Evolutionary conservation across 1,140 invertebrate species (phyloP).

Genomic region (Bombus pyrosoma): DNA sequence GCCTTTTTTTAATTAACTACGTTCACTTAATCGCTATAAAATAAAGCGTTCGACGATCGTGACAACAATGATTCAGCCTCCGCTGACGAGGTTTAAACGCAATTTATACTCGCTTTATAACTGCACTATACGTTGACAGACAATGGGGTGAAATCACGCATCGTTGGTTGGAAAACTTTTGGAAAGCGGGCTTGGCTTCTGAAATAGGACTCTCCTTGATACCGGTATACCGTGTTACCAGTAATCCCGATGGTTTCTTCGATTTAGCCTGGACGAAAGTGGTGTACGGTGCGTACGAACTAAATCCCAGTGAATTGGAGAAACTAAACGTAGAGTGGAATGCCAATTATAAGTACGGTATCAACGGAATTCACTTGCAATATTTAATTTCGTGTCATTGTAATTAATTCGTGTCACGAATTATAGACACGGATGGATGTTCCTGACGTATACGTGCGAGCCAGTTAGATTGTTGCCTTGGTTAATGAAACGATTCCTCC

Average conservation of each 20-base stretch:
- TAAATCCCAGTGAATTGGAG: conserved; percentile 82
- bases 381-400: too few relatives aligned
- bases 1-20: too few relatives aligned
- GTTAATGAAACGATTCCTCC: conserved; percentile 84
- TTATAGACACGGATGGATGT: conserved; percentile 84
- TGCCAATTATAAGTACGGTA: conserved; percentile 81
- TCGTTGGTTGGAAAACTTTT: conserved; percentile 84
- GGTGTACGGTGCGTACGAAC: conserved; percentile 84
- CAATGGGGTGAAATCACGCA: conserved; percentile 86
- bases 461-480: conserved; percentile 84
- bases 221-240: conserved; percentile 83
- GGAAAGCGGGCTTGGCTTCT: conserved; percentile 84
- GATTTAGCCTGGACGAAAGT: conserved; percentile 82
- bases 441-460: conserved; percentile 86
- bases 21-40: neutral
- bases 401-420: neutral
- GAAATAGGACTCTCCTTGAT: conserved; percentile 85
- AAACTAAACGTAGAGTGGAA: conserved; percentile 80
- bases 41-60: too few relatives aligned
- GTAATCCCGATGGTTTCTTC: conserved; percentile 55
- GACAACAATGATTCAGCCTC: neutral
- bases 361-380: neutral
- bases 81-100: neutral
- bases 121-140: conserved; percentile 71
- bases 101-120: neutral